Evolutionary conservation across 2,888 invertebrate species (phyloP), one percentile per base, ranked within the genome.

Genomic region (Callinectes sapidus): DNA sequence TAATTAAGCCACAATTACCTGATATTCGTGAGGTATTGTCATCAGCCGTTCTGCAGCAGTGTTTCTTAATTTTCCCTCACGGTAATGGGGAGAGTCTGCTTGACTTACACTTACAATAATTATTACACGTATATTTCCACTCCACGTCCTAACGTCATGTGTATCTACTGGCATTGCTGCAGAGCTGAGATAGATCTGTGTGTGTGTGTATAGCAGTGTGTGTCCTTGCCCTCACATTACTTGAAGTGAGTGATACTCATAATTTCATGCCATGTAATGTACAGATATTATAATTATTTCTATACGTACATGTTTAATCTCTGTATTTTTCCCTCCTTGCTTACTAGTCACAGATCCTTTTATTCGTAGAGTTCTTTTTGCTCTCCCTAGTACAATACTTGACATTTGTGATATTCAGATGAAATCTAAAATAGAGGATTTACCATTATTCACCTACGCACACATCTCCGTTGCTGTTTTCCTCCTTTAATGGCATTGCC

Each of bases 1-100:
- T 81, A 81, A 81, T 81, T 81, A 81, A 32, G 32, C 81, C 81
- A 35, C 81, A 81, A 81, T 81, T 81, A 81, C 81, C 81, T 35
- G 81, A 81, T 81, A 81, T 81, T 81, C 81, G 81, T 81, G 81
- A 81, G 81, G 81, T 81, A 81, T 81, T 81, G 81, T 81, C 81
- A 81, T 81, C 81, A 81, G 81, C 14, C 81, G 35, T 35, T 32
- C 81, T 81, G 81, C 81, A 81, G 81, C 81, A 81, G 81, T 81
- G 81, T 32, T 81, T 81, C 35, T 81, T 81, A 81, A 81, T 35
- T 81, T 81, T 81, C 32, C 81, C 32, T 35, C 81, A 81, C 81
- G 81, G 81, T 81, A 35, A 35, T 32, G 81, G 81, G 81, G 35
- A 32, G 81, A 35, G 81, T 10, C 81, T 81, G 81, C 81, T n/a